Evolutionary conservation across 37 sponge, comb jelly and placozoan genomes (phyloP).

Genomic region (Eunapius fragilis): DNA sequence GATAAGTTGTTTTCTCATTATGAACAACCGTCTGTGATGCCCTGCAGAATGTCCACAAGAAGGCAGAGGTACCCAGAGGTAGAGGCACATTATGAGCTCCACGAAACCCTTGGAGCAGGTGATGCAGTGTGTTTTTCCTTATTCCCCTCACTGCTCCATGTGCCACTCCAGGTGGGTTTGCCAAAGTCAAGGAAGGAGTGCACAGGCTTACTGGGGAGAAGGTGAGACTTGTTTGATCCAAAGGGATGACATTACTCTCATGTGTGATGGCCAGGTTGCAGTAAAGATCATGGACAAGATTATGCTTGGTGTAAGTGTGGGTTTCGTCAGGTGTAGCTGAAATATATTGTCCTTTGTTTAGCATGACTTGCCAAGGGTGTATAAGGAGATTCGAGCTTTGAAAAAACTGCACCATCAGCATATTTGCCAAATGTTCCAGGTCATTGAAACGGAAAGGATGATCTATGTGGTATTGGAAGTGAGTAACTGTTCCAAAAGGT

Average conservation of each 20-base stretch:
- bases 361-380: slow-evolving; percentile 88
- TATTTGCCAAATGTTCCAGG: slow-evolving; percentile 90
- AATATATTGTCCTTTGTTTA: slow-evolving; percentile 8
- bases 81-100: slow-evolving; percentile 66
- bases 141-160: background rate
- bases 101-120: slow-evolving; percentile 94
- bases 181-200: slow-evolving; percentile 87
- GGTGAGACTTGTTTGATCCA: slow-evolving; percentile 22
- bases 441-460: slow-evolving; percentile 84
- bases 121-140: background rate
- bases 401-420: slow-evolving; percentile 89
- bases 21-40: too few species aligned
- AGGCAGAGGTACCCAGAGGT: slow-evolving; percentile 58
- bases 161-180: slow-evolving; percentile 84
- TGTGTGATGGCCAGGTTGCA: slow-evolving; percentile 36
- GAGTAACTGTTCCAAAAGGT: background rate
- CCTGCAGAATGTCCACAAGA: background rate
- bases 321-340: background rate
- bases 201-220: slow-evolving; percentile 90
- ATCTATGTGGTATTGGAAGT: slow-evolving; percentile 87
- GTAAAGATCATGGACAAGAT: slow-evolving; percentile 90
- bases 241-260: background rate
- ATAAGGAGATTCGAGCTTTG: slow-evolving; percentile 76
- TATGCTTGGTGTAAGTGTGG: slow-evolving; percentile 69
- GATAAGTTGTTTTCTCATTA: too few species aligned